Base-by-base conservation (phyloP, 1,140 invertebrate genomes). In the Wasmannia auropunctata region DNA sequence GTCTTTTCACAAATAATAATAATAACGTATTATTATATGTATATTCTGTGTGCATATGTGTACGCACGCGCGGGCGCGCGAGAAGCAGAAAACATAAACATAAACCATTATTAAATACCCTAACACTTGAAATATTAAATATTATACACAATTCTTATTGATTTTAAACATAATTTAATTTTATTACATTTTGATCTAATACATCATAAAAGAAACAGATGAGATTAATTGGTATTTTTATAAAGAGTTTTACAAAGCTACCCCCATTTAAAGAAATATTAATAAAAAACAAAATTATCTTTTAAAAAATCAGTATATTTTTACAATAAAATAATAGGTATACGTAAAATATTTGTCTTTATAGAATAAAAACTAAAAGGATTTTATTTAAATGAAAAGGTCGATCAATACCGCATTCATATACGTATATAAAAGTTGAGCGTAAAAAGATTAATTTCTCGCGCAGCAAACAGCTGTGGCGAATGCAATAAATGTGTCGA, bases 361-460 rank as follows among this genome's bases (percentile, higher is more conserved):
- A 22, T 8, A 11, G 11, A 34, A n/a, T 43, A 16, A 49, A 10
- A 16, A 31, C 34, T 22, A 7, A 46, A 77, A 46, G n/a, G 28
- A 40, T 56, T 11, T 28, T 25, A 70, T 37, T 56, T 14, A 10
- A 43, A 7, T 3, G 14, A 31, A 49, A 37, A 51, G 19, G 0
- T 51, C 34, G 25, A 43, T 22, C 49, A 31, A 37, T 79, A 34
- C 14, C 11, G 22, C 14, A 22, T 31, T 72, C 7, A 11, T 40
- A 34, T 22, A 49, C 6, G 7, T 37, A 56, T 40, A 46, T 11
- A 54, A 54, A 69, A 58, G 25, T 28, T 43, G 43, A 1, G 16
- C 7, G 8, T 56, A 74, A 83, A 46, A 22, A 31, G 28, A 72
- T 83, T 83, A 83, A 83, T 83, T 46, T 74, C 37, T 58, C 40